Base-by-base conservation (phyloP, 1,140 invertebrate species). In the Saccostrea echinata region DNA sequence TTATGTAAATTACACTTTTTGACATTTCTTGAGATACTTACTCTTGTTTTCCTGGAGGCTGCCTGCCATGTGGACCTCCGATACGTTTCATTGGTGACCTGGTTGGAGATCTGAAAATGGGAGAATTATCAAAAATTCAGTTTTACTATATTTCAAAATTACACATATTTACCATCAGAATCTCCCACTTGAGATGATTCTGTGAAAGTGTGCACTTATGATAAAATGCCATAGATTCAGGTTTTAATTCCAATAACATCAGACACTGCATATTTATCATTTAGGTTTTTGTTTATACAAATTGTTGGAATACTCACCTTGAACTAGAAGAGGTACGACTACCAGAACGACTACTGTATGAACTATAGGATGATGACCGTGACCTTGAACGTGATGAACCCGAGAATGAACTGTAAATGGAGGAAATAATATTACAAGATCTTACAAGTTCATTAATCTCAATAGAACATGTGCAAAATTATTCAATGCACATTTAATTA, bases 301-400 rank as follows among this genome's bases (percentile, higher is more conserved):
- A 3, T 76, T 16, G 13, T 30, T 33, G 33, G 11, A 33, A 16
- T 16, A 87, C 87, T 89, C 88, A 94, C 94, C 93, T 92, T 82
- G 94, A 94, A 88, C 91, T 93, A 30, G 94, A 94, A 33, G 93
- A 93, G 43, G 93, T 94, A 13, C 93, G 86, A 88, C 93, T 94
- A 68, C 87, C 87, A 88, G 93, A 93, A 24, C 91, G 90, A 89
- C 93, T 94, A 81, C 92, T 91, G 71, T 91, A 91, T 21, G 93
- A 94, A 61, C 90, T 89, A 55, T 86, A 85, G 18, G 91, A 94
- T 52, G 92, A 94, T 35, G 90, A 95, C 71, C 92, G 68, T 82
- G 94, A 94, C 80, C 92, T 80, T 84, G 94, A 94, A 64, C 92
- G 88, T 82, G 93, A 94, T 68, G 91, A 89, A 84, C 84, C 84